A percentile compares a stretch with the other conserved stretches of the same genome.
These are phyloP conservation scores for Ibidorhyncha struthersii DNA, from an alignment of 2,113 vertebrate genomes.

Conservation along the genomic window DNA sequence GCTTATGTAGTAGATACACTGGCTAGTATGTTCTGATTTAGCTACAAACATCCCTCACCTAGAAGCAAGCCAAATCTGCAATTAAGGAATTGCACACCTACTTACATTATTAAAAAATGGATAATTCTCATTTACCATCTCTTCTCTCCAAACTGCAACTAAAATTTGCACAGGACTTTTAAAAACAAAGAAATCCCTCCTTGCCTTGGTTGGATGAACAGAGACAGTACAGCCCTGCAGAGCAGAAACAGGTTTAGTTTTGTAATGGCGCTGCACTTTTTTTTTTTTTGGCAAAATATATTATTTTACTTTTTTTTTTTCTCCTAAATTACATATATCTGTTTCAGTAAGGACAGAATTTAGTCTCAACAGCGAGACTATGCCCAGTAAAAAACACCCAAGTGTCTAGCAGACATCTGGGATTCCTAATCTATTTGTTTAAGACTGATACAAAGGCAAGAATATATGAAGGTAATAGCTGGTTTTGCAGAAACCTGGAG, in stretches of 20 bases:
- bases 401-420: background rate
- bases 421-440: background rate
- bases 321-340: background rate
- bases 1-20: fast-evolving
- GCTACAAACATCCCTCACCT: background rate
- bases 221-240: no score
- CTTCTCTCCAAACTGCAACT: background rate
- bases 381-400: background rate
- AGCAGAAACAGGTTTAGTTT: background rate
- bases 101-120: background rate
- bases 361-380: fast-evolving
- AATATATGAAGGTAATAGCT: background rate
- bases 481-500: background rate
- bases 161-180: background rate
- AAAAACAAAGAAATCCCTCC: background rate
- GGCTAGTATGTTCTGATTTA: background rate
- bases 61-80: background rate
- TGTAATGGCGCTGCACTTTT: background rate
- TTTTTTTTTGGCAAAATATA: background rate
- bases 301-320: background rate
- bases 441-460: background rate
- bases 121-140: background rate
- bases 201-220: background rate
- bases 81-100: background rate
- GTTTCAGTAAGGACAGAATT: background rate